A percentile compares a stretch with the other conserved stretches of the same genome.
Evolutionary conservation across 2,113 vertebrate species (phyloP).

Genomic region (Peromyscus leucopus): DNA sequence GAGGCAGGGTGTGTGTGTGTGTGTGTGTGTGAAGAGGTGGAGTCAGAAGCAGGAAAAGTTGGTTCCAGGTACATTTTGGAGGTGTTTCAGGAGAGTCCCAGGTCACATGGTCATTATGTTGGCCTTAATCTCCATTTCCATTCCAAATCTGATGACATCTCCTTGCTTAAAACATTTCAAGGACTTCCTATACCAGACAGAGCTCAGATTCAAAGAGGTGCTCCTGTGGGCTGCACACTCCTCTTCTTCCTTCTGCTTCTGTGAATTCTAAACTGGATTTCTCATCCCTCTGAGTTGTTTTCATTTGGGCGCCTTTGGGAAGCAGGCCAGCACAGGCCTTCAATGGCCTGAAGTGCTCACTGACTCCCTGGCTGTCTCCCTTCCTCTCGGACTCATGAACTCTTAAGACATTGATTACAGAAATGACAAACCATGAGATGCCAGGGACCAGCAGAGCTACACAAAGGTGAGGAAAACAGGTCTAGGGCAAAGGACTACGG

Average conservation of each 20-base stretch:
- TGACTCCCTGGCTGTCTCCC: not conserved
- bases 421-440: not conserved
- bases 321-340: not conserved
- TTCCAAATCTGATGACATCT: not conserved
- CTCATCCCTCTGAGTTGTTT: not conserved
- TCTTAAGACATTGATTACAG: not conserved
- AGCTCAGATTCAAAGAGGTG: not conserved
- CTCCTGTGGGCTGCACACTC: accelerated
- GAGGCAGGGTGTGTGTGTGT: not conserved
- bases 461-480: not conserved
- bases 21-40: not conserved
- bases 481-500: not conserved
- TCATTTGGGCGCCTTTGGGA: not conserved
- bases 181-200: not conserved
- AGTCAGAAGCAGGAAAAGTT: not conserved
- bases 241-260: not conserved
- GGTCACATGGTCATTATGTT: not conserved
- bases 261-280: not conserved
- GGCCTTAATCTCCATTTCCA: not conserved
- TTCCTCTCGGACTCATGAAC: not conserved
- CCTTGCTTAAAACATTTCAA: not conserved
- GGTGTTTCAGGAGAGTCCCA: not conserved
- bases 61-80: not conserved
- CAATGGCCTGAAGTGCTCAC: not conserved
- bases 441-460: not conserved